phyloP scores from a whole-genome alignment of 2,888 invertebrate genomes.

The Noctua janthe region DNA sequence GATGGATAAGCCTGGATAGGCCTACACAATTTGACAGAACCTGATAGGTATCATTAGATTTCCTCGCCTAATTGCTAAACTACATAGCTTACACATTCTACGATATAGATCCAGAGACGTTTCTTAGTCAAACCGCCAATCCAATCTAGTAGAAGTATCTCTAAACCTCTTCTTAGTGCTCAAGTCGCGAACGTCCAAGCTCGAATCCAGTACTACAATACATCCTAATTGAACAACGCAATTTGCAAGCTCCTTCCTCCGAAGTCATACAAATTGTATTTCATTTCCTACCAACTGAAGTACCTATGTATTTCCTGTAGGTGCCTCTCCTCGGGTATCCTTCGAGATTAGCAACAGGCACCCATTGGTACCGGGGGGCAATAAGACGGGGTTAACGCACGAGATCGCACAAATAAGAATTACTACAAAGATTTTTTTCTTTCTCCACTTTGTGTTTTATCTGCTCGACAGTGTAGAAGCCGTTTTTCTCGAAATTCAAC shows the following conservation, averaged over 20 bases:
- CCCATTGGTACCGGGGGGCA: conserved; percentile 58
- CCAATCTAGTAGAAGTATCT: conserved; percentile 30
- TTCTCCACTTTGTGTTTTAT: conserved; percentile 30
- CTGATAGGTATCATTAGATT: background rate
- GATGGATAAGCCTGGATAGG: background rate
- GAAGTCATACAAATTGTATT: conserved; percentile 61
- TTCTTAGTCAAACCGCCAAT: conserved; percentile 28
- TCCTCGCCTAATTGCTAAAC: background rate
- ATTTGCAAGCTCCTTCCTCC: conserved; percentile 35
- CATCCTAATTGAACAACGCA: conserved; percentile 47
- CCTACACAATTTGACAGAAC: background rate
- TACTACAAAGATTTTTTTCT: conserved; percentile 44
- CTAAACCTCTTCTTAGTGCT: conserved; percentile 16
- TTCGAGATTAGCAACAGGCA: conserved; percentile 70
- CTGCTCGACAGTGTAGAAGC: conserved; percentile 35
- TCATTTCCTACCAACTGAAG: conserved; percentile 44
- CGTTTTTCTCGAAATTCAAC: conserved; percentile 33
- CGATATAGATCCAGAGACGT: background rate
- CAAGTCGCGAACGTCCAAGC: conserved; percentile 4
- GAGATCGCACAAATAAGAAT: conserved; percentile 62
- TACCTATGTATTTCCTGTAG: conserved; percentile 26
- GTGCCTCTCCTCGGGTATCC: conserved; percentile 18
- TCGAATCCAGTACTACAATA: conserved; percentile 37
- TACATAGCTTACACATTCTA: background rate
- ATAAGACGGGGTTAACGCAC: conserved; percentile 56